Base-by-base conservation (phyloP, 92 coral and sea anemone species). In the Epizoanthus stellaris region DNA sequence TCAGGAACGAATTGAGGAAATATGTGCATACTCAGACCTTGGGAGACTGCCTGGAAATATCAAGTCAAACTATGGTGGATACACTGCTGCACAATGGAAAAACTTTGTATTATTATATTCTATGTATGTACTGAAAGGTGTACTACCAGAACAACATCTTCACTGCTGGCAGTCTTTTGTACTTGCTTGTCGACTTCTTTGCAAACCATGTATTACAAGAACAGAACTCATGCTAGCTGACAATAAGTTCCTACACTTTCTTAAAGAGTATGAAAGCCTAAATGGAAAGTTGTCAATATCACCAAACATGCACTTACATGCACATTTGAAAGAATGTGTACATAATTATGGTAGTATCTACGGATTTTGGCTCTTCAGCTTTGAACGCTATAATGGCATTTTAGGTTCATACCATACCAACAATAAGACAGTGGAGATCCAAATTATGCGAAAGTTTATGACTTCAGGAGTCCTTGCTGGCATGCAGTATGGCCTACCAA, bases 271-370 rank as follows among this genome's bases (percentile, higher is more conserved):
- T 12, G 13, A 6, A 53, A 12, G 13, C 6, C 58, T 53, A 6
- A 12, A 12, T 6, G 58, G 13, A 6, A 53, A 53, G 58, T 53
- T 53, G 6, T 12, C 13, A 21, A 64, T 76, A 4, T 75, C 91
- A 4, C 91, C 94, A 2, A 91, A 91, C 53, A 88, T 91, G 91
- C 94, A 91, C 39, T 75, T 91, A 4, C 94, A 91, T 52, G 62
- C 80, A 4, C 94, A 88, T 49, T 63, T 91, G 20, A 89, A 86
- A 59, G 88, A 85, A 8, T 86, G 87, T 19, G 70, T 90, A 0
- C 2, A 57, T 4, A 82, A 90, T 23, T 73, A 82, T 75, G 93
- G 93, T 12, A 84, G 85, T 16, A 74, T 90, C 21, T 42, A 90
- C 39, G 86, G 85, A 13, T 90, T 90, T 58, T 90, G 93, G 90